phyloP scores from a whole-genome alignment of 2,888 invertebrate species.

The Pseudococcus viburni region DNA sequence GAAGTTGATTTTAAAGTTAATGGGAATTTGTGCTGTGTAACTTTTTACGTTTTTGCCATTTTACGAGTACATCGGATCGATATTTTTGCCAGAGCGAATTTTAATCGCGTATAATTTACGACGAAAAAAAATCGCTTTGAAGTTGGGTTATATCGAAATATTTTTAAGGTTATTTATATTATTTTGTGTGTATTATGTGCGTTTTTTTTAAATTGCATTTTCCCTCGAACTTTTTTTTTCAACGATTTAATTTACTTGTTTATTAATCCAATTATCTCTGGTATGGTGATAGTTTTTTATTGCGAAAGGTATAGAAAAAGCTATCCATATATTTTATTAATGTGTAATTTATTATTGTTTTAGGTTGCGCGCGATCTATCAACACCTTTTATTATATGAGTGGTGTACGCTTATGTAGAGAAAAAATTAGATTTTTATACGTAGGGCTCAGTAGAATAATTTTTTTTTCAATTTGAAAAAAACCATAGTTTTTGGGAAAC shows the following conservation, averaged over 20 bases:
- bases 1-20: constrained; percentile 7
- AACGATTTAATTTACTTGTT: constrained; percentile 11
- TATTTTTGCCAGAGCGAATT: constrained; percentile 1
- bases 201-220: neutral
- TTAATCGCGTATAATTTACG: neutral
- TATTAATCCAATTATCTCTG: constrained; percentile 6
- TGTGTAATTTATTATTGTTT: constrained; percentile 62
- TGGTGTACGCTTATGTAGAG: neutral
- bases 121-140: neutral
- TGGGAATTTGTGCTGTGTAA: constrained; percentile 21
- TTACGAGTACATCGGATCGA: constrained; percentile 12
- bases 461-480: neutral
- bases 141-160: neutral
- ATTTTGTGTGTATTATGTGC: neutral
- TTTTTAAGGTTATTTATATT: constrained; percentile 18
- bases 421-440: constrained; percentile 13
- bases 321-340: constrained; percentile 52
- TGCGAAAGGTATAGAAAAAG: neutral
- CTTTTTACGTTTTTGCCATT: constrained; percentile 8
- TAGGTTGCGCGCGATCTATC: constrained; percentile 64
- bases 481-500: neutral
- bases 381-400: constrained; percentile 40
- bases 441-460: neutral
- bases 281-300: neutral
- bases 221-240: neutral